phyloP scores from a whole-genome alignment of 2,797 vertebrate species.

The Chromobotia macracanthus region DNA sequence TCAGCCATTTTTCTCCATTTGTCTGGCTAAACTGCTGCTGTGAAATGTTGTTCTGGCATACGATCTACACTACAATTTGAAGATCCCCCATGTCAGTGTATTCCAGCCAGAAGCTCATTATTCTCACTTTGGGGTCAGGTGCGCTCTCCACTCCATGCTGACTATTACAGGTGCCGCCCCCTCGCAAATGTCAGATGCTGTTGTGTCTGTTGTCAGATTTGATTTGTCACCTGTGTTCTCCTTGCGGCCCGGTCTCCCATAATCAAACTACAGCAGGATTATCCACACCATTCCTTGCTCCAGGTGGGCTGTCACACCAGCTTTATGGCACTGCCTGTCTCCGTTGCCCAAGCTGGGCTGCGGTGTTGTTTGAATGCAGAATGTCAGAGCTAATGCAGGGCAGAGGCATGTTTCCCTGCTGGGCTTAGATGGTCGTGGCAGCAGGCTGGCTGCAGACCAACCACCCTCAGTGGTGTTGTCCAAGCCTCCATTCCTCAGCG shows the following conservation, averaged over 20 bases:
- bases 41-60: constrained; percentile 22
- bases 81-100: neutral
- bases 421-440: constrained; percentile 15
- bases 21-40: constrained; percentile 16
- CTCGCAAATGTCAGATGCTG: constrained; percentile 42
- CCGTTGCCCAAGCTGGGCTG: constrained; percentile 5
- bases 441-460: constrained; percentile 38
- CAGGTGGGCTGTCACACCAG: constrained; percentile 50
- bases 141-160: neutral
- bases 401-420: constrained; percentile 39
- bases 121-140: constrained; percentile 48
- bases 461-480: constrained; percentile 32
- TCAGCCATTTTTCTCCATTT: constrained; percentile 41
- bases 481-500: constrained; percentile 30
- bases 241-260: constrained; percentile 17
- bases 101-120: constrained; percentile 38
- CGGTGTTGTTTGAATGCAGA: constrained; percentile 27
- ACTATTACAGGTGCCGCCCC: constrained; percentile 22
- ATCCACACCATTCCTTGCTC: constrained; percentile 36
- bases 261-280: constrained; percentile 48
- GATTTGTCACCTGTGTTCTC: constrained; percentile 50
- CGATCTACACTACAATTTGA: constrained; percentile 8
- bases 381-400: constrained; percentile 34
- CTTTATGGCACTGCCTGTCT: constrained; percentile 20
- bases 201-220: constrained; percentile 50